Conservation (phyloP, 1,140 invertebrate genomes). For the Eufriesea mexicana region DNA sequence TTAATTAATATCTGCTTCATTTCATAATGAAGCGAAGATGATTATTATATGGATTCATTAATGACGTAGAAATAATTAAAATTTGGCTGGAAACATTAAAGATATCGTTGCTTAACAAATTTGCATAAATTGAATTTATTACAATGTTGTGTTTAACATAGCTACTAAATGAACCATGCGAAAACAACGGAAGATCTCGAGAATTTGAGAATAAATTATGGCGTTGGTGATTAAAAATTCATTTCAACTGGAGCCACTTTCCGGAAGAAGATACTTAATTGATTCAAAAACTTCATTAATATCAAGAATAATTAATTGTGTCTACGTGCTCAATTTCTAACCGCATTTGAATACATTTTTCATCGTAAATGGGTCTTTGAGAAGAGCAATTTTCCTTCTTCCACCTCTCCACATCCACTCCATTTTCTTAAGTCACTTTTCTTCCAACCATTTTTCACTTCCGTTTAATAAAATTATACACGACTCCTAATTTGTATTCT, state of each 20-base stretch:
- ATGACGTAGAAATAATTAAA: no score
- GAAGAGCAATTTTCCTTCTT: not conserved
- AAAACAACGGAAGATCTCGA: not conserved
- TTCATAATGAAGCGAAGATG: not conserved
- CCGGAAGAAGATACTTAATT: not conserved
- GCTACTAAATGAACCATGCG: not conserved
- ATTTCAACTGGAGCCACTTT: not conserved
- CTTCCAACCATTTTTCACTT: not conserved
- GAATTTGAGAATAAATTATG: not conserved
- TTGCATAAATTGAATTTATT: not conserved
- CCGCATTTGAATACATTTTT: not conserved
- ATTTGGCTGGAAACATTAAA: no score
- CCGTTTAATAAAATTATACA: not conserved
- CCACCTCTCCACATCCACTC: no score
- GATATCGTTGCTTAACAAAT: not conserved
- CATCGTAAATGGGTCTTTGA: not conserved
- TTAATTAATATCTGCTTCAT: no score
- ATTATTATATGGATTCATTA: not conserved
- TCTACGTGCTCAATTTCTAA: not conserved
- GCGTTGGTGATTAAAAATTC: not conserved
- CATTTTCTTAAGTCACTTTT: not conserved
- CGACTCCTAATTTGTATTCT: not conserved
- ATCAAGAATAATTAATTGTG: not conserved
- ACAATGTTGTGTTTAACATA: not conserved
- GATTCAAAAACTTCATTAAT: not conserved